Percentiles rank a stretch among this genome's conserved stretches.
These are phyloP conservation scores for Podarcis siculus DNA, from an alignment of 2,797 vertebrate genomes.

Conservation along the genomic window DNA sequence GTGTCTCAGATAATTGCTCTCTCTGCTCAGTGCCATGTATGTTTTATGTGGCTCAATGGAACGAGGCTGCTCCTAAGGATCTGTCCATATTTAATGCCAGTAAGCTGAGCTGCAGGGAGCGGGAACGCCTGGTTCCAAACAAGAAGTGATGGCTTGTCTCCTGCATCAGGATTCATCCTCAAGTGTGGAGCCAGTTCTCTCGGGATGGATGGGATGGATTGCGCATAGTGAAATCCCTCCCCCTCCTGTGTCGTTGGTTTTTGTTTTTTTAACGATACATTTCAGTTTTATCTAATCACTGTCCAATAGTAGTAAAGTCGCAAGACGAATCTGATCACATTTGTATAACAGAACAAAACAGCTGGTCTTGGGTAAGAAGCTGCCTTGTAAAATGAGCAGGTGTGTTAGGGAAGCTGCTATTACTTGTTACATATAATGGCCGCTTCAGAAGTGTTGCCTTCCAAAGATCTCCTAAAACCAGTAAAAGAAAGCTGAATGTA, in stretches of 20 bases:
- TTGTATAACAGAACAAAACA: conserved; percentile 78
- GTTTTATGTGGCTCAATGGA: conserved; percentile 53
- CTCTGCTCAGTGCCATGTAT: conserved; percentile 48
- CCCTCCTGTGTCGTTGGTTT: too few relatives aligned
- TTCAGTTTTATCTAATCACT: conserved; percentile 76
- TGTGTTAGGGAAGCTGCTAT: conserved; percentile 79
- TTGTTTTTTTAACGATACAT: conserved; percentile 56
- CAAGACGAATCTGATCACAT: conserved; percentile 82
- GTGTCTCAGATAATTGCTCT: conserved; percentile 45
- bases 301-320: conserved; percentile 79
- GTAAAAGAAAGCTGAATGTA: conserved; percentile 79
- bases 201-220: conserved; percentile 73
- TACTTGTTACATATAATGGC: conserved; percentile 72
- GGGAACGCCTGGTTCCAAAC: conserved; percentile 58
- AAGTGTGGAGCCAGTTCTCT: conserved; percentile 58
- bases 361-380: conserved; percentile 79
- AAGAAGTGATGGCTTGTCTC: conserved; percentile 51
- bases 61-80: conserved; percentile 54
- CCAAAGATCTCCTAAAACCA: conserved; percentile 77
- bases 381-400: conserved; percentile 82
- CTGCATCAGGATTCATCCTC: conserved; percentile 73
- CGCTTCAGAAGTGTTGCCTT: conserved; percentile 80
- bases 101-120: conserved; percentile 62
- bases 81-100: conserved; percentile 29
- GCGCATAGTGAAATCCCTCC: conserved; percentile 66